Base-by-base conservation (phyloP, 2,888 invertebrate species). In the Baronia brevicornis region DNA sequence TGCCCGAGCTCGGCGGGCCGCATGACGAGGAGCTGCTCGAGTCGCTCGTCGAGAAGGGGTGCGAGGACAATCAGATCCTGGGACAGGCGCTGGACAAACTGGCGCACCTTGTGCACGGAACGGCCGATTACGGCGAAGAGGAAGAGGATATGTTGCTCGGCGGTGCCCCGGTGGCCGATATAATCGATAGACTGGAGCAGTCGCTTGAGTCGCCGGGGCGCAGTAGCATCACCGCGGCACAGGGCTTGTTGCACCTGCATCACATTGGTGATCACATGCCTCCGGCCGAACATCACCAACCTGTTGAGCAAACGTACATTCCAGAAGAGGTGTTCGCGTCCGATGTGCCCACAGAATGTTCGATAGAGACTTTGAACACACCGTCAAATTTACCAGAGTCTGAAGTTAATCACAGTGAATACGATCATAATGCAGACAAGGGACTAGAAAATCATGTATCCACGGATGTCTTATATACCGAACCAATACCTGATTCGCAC, bases 171-270 rank as follows among this genome's bases (percentile, higher is more conserved):
- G 85, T 85, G 4, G 72, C 79, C 2, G 90, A 90, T 51, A 89
- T 90, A 38, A 85, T 90, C 36, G 87, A 87, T 33, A 73, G 90
- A 21, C 72, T 91, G 18, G 87, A 89, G 48, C 88, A 88, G 47
- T 87, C 90, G 14, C 73, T 91, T 15, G 84, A 69, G 48, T 79
- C 73, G 12, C 78, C 80, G n/a, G 70, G 73, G 11, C 66, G 70
- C 6, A 78, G 72, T 46, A 77, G 78, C 45, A 73, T 79, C 39
- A 71, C 74, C 3, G 80, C 80, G 1, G 75, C 82, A 3, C 79
- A 82, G 33, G 80, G 82, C 1, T 56, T 82, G 13, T 51, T 82
- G 8, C 78, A 79, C 39, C 44, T 80, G n/a, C 79, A 74, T 37
- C 70, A 71, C 38, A 67, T 75, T 46, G 75, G 75, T 8, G 71